These are phyloP conservation scores for Oxyruncus cristatus DNA, from an alignment of 2,113 vertebrate genomes.

Conservation along the genomic window DNA sequence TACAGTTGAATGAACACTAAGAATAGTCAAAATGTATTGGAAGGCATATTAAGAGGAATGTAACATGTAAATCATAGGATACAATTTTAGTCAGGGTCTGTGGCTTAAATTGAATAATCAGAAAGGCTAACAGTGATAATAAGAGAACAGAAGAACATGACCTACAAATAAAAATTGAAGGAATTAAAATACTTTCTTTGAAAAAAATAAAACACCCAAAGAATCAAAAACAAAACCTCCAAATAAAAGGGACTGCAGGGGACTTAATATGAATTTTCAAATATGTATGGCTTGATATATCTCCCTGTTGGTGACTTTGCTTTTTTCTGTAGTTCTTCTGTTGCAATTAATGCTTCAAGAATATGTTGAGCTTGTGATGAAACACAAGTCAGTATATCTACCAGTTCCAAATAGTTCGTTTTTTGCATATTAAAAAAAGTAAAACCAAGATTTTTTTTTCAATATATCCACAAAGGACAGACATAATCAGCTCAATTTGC, in stretches of 20 bases:
- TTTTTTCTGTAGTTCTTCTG: background rate
- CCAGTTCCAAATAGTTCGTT: background rate
- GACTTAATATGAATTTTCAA: background rate
- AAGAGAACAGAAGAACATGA: background rate
- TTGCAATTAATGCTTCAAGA: background rate
- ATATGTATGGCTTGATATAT: background rate
- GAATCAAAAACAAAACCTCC: background rate
- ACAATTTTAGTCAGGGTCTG: background rate
- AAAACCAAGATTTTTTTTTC: background rate
- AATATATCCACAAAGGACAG: background rate
- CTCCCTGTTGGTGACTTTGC: background rate
- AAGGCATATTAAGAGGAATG: background rate
- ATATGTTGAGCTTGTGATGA: background rate
- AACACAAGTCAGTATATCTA: background rate
- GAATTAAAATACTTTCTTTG: background rate
- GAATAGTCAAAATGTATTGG: background rate
- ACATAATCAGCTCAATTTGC: background rate
- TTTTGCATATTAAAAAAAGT: background rate
- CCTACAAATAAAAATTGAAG: background rate
- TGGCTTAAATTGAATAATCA: background rate
- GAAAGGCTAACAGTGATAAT: background rate
- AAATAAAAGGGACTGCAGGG: background rate
- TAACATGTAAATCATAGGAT: background rate
- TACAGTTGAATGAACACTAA: background rate
- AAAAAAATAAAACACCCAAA: background rate